phyloP scores from a whole-genome alignment of 1,140 invertebrate species.

The Drosophila tristis region DNA sequence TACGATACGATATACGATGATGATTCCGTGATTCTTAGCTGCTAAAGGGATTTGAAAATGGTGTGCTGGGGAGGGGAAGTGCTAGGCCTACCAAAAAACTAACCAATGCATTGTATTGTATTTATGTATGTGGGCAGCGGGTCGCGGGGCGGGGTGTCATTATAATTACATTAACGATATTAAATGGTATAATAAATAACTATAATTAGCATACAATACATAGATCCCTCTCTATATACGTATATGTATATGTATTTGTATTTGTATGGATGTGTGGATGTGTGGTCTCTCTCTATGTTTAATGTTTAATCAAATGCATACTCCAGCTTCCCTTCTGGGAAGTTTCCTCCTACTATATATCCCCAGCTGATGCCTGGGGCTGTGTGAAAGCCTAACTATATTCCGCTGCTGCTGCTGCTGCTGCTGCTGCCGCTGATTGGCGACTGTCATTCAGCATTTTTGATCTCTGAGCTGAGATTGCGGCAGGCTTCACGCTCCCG shows the following conservation, averaged over 20 bases:
- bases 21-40: conserved; percentile 52
- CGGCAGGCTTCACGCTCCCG: conserved; percentile 65
- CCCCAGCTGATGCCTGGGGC: too few relatives aligned
- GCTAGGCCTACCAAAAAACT: conserved; percentile 64
- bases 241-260: too few relatives aligned
- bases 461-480: conserved; percentile 68
- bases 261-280: conserved; percentile 2
- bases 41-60: conserved; percentile 20
- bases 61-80: conserved; percentile 23
- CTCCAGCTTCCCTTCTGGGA: conserved; percentile 10
- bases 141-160: conserved; percentile 30
- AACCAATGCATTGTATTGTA: conserved; percentile 53
- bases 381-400: not conserved
- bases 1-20: conserved; percentile 42
- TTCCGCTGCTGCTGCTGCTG: not conserved
- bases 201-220: conserved; percentile 73
- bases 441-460: conserved; percentile 68
- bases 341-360: too few relatives aligned
- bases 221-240: conserved; percentile 25
- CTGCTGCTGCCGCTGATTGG: conserved; percentile 11
- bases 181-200: conserved; percentile 80
- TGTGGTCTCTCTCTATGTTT: conserved; percentile 48
- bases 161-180: conserved; percentile 80
- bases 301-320: conserved; percentile 72
- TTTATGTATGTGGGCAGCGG: conserved; percentile 4